These are phyloP conservation scores for Drosophila cardini DNA, from an alignment of 1,140 invertebrate genomes.

Conservation along the genomic window DNA sequence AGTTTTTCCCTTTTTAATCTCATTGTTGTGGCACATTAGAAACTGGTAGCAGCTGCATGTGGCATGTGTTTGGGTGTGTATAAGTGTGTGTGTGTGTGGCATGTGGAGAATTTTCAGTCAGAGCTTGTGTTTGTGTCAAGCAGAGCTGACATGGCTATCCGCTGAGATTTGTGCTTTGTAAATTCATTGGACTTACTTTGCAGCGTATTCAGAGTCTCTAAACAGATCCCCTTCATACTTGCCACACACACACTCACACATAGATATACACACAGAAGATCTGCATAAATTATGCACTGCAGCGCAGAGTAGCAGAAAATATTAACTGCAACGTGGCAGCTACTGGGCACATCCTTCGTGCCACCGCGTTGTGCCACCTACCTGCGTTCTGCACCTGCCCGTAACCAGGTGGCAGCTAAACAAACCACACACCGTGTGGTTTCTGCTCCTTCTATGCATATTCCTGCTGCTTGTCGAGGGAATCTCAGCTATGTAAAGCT, in stretches of 20 bases:
- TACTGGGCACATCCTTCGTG: neutral
- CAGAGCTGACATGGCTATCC: conserved; percentile 46
- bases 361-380: neutral
- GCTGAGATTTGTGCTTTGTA: conserved; percentile 61
- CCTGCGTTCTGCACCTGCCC: conserved; percentile 6
- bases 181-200: conserved; percentile 50
- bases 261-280: conserved; percentile 39
- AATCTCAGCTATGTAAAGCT: neutral
- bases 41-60: conserved; percentile 9
- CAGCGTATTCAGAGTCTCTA: conserved; percentile 34
- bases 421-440: conserved; percentile 65
- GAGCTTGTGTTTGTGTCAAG: conserved; percentile 37
- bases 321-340: conserved; percentile 68
- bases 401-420: conserved; percentile 69
- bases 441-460: conserved; percentile 17
- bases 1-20: conserved; percentile 3
- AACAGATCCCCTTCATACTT: conserved; percentile 37
- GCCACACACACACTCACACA: conserved; percentile 9
- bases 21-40: conserved; percentile 31
- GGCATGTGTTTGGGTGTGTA: conserved; percentile 12
- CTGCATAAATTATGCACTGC: conserved; percentile 73
- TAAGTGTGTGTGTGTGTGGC: conserved; percentile 25
- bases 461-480: neutral
- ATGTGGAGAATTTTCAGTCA: conserved; percentile 28
- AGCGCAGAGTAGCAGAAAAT: conserved; percentile 73